A percentile compares a stretch with the other conserved stretches of the same genome.
phyloP scores from a whole-genome alignment of 2,888 invertebrate genomes.

The Macroteleia sp. region DNA sequence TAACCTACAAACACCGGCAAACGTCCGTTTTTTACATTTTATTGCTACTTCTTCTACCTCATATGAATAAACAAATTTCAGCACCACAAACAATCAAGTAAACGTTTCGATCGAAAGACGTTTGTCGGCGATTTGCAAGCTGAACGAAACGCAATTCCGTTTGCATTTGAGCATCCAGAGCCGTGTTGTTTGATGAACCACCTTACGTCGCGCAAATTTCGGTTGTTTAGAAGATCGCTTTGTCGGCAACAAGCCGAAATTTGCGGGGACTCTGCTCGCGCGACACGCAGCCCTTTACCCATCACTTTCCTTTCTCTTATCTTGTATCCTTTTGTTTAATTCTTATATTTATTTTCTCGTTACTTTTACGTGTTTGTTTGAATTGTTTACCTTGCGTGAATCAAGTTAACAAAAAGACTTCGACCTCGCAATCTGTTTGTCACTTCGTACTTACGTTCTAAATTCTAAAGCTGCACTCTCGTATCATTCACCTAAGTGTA shows the following conservation, averaged over 20 bases:
- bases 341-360: constrained; percentile 64
- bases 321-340: constrained; percentile 47
- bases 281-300: constrained; percentile 48
- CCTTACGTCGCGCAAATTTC: constrained; percentile 76
- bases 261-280: constrained; percentile 69
- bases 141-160: no score
- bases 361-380: constrained; percentile 62
- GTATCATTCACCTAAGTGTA: constrained; percentile 83
- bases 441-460: constrained; percentile 79
- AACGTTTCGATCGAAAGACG: no score
- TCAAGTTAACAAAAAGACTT: constrained; percentile 79
- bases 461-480: constrained; percentile 83
- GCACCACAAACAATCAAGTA: no score
- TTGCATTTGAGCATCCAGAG: no score
- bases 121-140: no score
- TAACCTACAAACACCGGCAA: no score
- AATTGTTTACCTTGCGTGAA: constrained; percentile 29
- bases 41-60: no score
- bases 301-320: constrained; percentile 23
- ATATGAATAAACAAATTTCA: no score
- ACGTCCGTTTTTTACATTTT: no score
- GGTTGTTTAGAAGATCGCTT: no score
- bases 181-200: constrained; percentile 15
- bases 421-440: constrained; percentile 72
- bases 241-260: constrained; percentile 80